Base-by-base conservation (phyloP, 2,113 vertebrate genomes). In the Calyptommatus sinebrachiatus region DNA sequence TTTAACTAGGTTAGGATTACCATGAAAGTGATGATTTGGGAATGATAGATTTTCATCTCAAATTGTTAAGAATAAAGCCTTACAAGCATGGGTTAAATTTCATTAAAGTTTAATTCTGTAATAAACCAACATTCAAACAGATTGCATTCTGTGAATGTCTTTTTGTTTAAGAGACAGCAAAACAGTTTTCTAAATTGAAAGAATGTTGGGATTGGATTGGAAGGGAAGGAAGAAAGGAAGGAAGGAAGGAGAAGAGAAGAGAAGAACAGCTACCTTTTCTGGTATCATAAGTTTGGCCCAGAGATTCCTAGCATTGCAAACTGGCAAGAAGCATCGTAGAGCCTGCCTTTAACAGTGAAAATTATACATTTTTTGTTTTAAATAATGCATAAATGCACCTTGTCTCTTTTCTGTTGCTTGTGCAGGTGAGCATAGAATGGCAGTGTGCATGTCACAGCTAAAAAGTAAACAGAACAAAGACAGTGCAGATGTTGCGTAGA, bases 31-130 rank as follows among this genome's bases (percentile, higher is more conserved):
- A 48, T 41, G 75, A 28, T 46, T 62, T 81, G 31, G 84, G 82
- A 35, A 28, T 41, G 46, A 41, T 74, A 79, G 57, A 74, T 66
- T 69, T 78, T 76, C 21, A 31, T 75, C 29, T 73, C 63, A 68
- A 76, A 83, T 81, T 75, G 81, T 16, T 84, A 82, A 88, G 31
- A 91, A 88, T 77, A 89, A 89, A 92, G 86, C 77, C 91, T 94
- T 95, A 94, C 41, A 82, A 86, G 78, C 69, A 80, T 5, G n/a
- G 77, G 45, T 67, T 8, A 4, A 63, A 41, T 88, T 92, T 53
- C 89, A 89, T 67, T 63, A 35, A n/a, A 9, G 78, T 89, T 90
- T 91, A 66, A n/a, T 3, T 0, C 85, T 79, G 79, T 91, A 81
- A 20, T 62, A 62, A 83, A 29, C n/a, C 75, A 65, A 90, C 28